phyloP scores from a whole-genome alignment of 2,888 invertebrate species.

The Andrena chrysosceles region DNA sequence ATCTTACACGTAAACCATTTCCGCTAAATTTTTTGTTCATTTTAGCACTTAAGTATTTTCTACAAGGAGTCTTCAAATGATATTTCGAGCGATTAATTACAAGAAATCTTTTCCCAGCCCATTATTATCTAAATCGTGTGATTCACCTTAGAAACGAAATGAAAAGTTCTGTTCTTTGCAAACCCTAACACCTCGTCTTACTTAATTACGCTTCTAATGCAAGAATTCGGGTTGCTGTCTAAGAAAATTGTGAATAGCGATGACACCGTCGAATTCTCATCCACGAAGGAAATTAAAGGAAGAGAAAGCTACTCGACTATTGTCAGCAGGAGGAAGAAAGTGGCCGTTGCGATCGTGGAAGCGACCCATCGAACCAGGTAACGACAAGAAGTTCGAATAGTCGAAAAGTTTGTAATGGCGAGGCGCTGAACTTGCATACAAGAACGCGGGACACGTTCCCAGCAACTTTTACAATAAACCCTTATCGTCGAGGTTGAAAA shows the following conservation, averaged over 20 bases:
- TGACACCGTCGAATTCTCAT: neutral
- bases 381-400: slow-evolving; percentile 1
- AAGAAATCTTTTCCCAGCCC: too few species aligned
- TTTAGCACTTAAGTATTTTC: too few species aligned
- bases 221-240: too few species aligned
- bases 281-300: neutral
- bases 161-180: neutral
- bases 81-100: too few species aligned
- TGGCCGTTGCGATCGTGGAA: neutral
- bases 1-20: too few species aligned
- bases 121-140: too few species aligned
- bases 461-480: slow-evolving; percentile 8
- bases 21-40: too few species aligned
- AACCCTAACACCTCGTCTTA: neutral
- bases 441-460: neutral
- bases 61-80: too few species aligned
- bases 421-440: neutral
- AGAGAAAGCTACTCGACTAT: neutral
- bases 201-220: slow-evolving; percentile 1
- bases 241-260: neutral
- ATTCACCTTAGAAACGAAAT: too few species aligned
- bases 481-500: neutral
- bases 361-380: neutral
- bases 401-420: neutral
- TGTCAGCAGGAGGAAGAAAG: neutral